Evolutionary conservation across 1,140 invertebrate species (phyloP).

Genomic region (Drosophila nasuta): DNA sequence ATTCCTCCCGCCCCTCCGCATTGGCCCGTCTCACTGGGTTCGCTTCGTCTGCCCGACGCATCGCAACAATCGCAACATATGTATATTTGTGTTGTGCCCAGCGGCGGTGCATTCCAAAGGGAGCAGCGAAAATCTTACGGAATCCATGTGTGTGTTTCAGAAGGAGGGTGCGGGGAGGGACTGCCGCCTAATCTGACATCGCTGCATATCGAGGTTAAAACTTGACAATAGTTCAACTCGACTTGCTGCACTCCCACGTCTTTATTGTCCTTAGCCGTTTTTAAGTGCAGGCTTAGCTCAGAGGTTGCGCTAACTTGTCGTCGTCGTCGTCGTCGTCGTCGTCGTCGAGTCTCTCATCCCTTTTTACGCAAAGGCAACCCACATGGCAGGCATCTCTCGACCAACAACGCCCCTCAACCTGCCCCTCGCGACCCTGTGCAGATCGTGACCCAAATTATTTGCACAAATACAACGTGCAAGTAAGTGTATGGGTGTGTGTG

Average conservation of each 20-base stretch:
- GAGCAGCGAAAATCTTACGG: constrained; percentile 20
- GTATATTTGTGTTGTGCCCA: constrained; percentile 72
- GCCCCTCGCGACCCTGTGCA: constrained; percentile 32
- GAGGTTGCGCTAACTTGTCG: constrained; percentile 64
- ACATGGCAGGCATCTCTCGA: constrained; percentile 36
- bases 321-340: background rate
- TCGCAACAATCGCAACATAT: constrained; percentile 58
- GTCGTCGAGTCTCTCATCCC: constrained; percentile 6
- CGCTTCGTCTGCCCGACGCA: constrained; percentile 11
- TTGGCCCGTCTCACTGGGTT: constrained; percentile 11
- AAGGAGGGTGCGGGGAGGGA: background rate
- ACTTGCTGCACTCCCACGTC: constrained; percentile 66
- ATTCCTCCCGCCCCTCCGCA: background rate
- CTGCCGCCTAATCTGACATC: constrained; percentile 71
- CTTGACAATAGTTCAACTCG: constrained; percentile 82
- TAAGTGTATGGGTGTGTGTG: constrained; percentile 23
- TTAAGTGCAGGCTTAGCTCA: constrained; percentile 49
- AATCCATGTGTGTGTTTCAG: constrained; percentile 3
- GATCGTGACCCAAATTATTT: constrained; percentile 82
- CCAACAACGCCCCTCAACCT: constrained; percentile 3
- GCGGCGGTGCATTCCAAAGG: constrained; percentile 58
- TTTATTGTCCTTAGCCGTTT: constrained; percentile 63
- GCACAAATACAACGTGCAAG: constrained; percentile 50
- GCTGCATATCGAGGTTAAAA: constrained; percentile 81
- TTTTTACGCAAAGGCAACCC: constrained; percentile 17